These are phyloP conservation scores for Noctilio leporinus DNA, from an alignment of 2,113 vertebrate genomes.

Conservation along the genomic window DNA sequence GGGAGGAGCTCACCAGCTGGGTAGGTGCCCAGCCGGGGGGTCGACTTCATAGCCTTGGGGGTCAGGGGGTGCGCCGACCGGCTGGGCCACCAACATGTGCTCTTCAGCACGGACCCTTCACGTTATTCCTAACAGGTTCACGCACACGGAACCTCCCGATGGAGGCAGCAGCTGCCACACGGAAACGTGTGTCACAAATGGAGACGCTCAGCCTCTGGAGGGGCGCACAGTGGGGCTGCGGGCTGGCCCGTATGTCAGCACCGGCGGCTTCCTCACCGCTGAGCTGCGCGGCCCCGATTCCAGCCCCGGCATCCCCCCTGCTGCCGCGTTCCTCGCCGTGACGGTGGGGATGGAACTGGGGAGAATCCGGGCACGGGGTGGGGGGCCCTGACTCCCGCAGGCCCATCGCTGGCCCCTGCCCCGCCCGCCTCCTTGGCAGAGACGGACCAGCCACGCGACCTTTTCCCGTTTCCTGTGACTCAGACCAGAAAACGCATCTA, in stretches of 20 bases:
- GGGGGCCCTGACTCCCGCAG: not conserved
- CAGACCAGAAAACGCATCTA: not conserved
- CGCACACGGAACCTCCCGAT: no score
- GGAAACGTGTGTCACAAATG: no score
- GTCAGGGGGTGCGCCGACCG: no score
- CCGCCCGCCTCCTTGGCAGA: not conserved
- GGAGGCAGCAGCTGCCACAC: no score
- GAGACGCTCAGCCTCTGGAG: not conserved
- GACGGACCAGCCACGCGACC: not conserved
- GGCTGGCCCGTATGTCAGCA: constrained; percentile 45
- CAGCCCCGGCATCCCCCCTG: no score
- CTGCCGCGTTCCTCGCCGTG: no score
- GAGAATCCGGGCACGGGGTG: not conserved
- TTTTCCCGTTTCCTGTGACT: not conserved
- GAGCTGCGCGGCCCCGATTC: not conserved
- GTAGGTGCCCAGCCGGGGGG: no score
- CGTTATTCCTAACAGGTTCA: not conserved
- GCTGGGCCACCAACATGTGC: not conserved
- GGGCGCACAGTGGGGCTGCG: constrained; percentile 41
- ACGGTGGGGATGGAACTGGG: no score
- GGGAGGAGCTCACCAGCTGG: no score
- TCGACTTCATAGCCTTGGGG: no score
- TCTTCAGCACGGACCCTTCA: not conserved
- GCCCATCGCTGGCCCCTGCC: not conserved
- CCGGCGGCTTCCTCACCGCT: constrained; percentile 5